Conservation (phyloP, 2,888 invertebrate genomes). For the Theretra japonica region DNA sequence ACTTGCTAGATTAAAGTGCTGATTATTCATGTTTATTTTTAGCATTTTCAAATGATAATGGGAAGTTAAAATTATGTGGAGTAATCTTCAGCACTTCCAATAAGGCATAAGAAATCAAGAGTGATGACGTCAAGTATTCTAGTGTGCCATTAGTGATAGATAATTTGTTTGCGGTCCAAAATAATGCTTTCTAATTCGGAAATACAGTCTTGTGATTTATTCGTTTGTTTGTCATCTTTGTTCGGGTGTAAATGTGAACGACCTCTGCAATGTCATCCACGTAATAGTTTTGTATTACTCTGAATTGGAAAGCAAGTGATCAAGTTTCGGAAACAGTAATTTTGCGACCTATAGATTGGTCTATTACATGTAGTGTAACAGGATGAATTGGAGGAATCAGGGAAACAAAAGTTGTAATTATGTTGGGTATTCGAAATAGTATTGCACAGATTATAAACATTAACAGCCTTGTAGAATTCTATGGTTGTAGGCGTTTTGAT, state of each 20-base stretch:
- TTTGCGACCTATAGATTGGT: neutral
- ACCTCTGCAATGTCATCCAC: neutral
- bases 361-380: neutral
- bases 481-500: neutral
- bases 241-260: neutral
- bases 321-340: neutral
- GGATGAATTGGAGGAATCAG: neutral
- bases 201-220: neutral
- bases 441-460: neutral
- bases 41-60: neutral
- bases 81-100: neutral
- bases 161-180: neutral
- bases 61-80: neutral
- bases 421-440: neutral
- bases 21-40: no score
- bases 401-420: conserved; percentile 2
- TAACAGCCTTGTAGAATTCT: neutral
- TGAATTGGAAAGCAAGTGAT: conserved; percentile 13
- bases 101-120: conserved; percentile 14
- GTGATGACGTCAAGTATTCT: conserved; percentile 11
- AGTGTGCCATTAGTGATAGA: conserved; percentile 21
- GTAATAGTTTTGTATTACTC: neutral
- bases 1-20: no score
- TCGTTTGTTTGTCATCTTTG: neutral
- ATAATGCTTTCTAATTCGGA: conserved; percentile 11